Base-by-base conservation (phyloP, 2,888 invertebrate species). In the Cosmorhoe ocellata region DNA sequence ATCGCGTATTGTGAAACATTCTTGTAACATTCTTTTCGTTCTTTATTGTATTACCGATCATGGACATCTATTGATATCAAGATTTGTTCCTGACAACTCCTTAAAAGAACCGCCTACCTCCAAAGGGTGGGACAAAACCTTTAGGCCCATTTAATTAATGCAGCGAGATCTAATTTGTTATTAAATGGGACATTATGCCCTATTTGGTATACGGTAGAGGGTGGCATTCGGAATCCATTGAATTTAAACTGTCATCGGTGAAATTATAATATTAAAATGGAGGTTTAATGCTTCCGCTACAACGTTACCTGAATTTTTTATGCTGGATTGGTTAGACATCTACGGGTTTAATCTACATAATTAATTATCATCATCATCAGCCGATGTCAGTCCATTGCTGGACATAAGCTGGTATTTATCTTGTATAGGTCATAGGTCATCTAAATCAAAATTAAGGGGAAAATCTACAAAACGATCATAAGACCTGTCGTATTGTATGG, bases 151-250 rank as follows among this genome's bases (percentile, higher is more conserved):
- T 70, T 73, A 67, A 80, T 76, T 78, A 79, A 80, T 71, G 67
- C 74, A 67, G 74, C 59, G 70, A 69, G 74, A 79, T 80, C 85
- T 86, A 89, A 87, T 89, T 90, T 86, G 84, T 82, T 86, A 86
- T 79, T 86, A 87, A 88, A 87, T 88, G 79, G 83, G 76, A 76
- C 79, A 81, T 88, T 84, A 84, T 81, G 72, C 70, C 74, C 74
- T 79, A 76, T 79, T 78, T 68, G 70, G 75, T 66, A 67, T 65
- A 70, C 62, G 64, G 55, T 36, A 55, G 57, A 64, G 83, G 83
- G 84, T 79, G 73, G 72, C 62, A 71, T 77, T 80, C 60, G 76
- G 76, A 78, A 82, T 83, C 74, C 76, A 74, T 82, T 87, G 85
- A 86, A 88, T 87, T 82, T 82, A 76, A 82, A 84, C 79, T 80